Evolutionary conservation across 2,888 invertebrate species (phyloP), one percentile per base, ranked within the genome.

Genomic region (Phyto melanocephala): DNA sequence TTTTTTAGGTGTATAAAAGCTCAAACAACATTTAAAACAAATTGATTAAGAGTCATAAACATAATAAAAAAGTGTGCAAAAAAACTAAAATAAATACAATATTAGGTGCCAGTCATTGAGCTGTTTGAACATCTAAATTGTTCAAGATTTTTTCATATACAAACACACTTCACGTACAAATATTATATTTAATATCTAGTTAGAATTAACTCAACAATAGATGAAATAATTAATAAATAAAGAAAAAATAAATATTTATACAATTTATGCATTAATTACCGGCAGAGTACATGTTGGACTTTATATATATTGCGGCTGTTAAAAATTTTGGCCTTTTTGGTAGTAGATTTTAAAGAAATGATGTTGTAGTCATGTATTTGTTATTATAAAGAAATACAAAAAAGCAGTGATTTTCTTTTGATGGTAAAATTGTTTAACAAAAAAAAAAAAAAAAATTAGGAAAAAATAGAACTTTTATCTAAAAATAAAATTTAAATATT

Each of bases 251-350:
- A 60, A 45, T 75, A 60, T 42, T 37, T 63, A 72, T 56, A 62
- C 6, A 28, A 6, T 78, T 50, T 54, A 58, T 50, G 50, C 47
- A 79, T 83, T 89, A 88, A 87, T 90, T 89, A 89, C 89, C 89
- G 86, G 90, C 89, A 77, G 90, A 88, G 87, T 89, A 89, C 89
- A 89, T 89, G 72, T 79, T 81, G 80, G 13, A 35, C 54, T 54
- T 22, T 54, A 24, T 54, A 42, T 37, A 17, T 67, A 20, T 77
- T 74, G 76, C 77, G 65, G 52, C 71, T 58, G 65, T 62, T 65
- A 63, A 63, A 76, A 62, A 63, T 40, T 62, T 45, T 22, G 11
- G 10, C 3, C 62, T 60, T 60, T 20, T 37, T 28, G 15, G 60
- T 60, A 60, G 65, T 50, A 17, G 60, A 60, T 62, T 67, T 50